These are phyloP conservation scores for Sprattus sprattus DNA, from an alignment of 2,113 vertebrate species.

Conservation along the genomic window DNA sequence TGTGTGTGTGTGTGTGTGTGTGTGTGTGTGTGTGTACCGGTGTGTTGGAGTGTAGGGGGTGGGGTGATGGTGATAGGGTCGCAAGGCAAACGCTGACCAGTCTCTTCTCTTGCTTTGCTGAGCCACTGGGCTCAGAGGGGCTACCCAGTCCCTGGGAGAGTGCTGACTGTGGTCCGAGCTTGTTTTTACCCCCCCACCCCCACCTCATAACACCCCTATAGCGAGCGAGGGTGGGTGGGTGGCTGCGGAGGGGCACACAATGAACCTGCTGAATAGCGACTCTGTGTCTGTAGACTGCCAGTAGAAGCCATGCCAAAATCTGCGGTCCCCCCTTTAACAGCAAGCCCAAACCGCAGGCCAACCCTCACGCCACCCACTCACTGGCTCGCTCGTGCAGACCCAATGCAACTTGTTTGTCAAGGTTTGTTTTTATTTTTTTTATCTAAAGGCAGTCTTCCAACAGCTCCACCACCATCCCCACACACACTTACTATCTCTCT, in stretches of 20 bases:
- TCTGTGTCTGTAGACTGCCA: constrained; percentile 35
- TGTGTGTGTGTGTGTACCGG: not conserved
- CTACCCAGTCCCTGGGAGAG: constrained; percentile 52
- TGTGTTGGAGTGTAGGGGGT: not conserved
- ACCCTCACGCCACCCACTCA: not conserved
- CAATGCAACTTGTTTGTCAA: not conserved
- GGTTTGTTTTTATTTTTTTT: not conserved
- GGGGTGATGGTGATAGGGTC: constrained; percentile 26
- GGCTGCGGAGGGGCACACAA: constrained; percentile 57
- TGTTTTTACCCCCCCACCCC: constrained; percentile 68
- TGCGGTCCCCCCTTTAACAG: constrained; percentile 17
- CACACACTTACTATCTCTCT: not conserved
- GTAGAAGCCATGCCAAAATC: constrained; percentile 49
- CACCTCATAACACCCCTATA: constrained; percentile 44
- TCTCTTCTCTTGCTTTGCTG: constrained; percentile 73
- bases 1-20: not conserved
- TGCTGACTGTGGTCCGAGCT: constrained; percentile 75
- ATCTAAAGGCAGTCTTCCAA: not conserved
- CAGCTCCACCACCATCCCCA: not conserved
- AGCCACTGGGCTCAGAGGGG: constrained; percentile 67
- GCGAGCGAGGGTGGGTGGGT: no score
- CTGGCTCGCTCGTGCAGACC: not conserved
- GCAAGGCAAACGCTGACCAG: constrained; percentile 66
- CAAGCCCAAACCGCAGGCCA: not conserved
- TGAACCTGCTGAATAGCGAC: constrained; percentile 75